These are phyloP conservation scores for Onychomys arenicola DNA, from an alignment of 2,797 vertebrate genomes.

Conservation along the genomic window DNA sequence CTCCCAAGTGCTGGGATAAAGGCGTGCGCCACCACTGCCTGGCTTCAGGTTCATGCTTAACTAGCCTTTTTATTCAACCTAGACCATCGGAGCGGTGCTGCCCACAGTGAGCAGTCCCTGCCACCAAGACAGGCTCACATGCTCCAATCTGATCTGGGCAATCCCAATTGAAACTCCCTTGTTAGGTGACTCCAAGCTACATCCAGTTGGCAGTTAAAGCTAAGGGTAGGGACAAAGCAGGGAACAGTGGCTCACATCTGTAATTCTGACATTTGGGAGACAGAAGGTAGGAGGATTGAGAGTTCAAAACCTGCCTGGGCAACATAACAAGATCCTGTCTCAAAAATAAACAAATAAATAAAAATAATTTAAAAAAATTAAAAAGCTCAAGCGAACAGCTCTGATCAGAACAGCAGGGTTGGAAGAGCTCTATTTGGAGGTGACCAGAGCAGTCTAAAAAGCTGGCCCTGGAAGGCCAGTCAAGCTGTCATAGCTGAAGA, in stretches of 20 bases:
- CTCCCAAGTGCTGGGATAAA: background rate
- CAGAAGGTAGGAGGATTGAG: background rate
- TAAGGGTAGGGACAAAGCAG: background rate
- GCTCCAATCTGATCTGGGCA: background rate
- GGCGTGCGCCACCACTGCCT: background rate
- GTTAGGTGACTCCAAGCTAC: background rate
- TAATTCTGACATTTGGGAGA: background rate
- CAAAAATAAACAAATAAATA: background rate
- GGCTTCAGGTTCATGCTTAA: background rate
- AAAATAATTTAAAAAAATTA: background rate
- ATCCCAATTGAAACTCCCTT: background rate
- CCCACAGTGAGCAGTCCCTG: background rate
- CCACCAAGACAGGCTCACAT: background rate
- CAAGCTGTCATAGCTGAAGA: background rate
- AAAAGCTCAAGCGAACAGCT: background rate
- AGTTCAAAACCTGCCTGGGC: background rate
- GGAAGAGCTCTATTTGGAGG: background rate
- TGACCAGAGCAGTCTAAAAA: background rate
- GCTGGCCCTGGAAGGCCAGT: background rate
- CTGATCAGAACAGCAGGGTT: background rate
- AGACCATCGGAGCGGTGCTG: background rate
- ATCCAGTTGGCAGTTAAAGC: background rate
- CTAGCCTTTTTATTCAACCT: background rate
- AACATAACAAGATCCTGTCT: background rate
- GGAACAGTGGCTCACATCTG: background rate